A percentile compares a stretch with the other conserved stretches of the same genome.
phyloP scores from a whole-genome alignment of 2,113 vertebrate genomes.

The Phasianus colchicus region DNA sequence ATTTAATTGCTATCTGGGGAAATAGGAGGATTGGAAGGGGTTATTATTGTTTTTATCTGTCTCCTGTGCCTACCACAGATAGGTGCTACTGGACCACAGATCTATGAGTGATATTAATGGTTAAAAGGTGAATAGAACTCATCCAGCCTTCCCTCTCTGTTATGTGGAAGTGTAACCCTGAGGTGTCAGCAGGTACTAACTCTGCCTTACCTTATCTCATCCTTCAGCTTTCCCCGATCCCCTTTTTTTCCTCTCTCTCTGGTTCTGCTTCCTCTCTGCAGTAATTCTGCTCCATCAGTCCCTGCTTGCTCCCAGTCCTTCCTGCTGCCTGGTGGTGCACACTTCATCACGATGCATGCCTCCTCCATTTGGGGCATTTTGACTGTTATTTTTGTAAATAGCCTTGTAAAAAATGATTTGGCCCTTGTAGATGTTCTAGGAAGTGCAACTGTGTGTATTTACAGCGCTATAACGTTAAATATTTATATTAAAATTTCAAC shows the following conservation, averaged over 20 bases:
- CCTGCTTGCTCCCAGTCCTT: not conserved
- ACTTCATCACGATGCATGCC: not conserved
- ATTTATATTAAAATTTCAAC: not conserved
- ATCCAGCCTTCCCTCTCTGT: not conserved
- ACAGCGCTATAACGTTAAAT: not conserved
- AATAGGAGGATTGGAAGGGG: not conserved
- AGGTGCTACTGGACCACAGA: not conserved
- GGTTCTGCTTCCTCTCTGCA: not conserved
- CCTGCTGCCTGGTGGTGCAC: fast-evolving
- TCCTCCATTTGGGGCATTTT: not conserved
- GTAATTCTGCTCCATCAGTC: not conserved
- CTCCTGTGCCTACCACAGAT: not conserved
- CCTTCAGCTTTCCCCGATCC: slow-evolving; percentile 21
- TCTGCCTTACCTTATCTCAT: slow-evolving; percentile 1
- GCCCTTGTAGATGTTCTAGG: not conserved
- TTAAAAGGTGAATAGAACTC: not conserved
- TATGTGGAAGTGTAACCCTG: not conserved
- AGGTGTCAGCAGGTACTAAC: slow-evolving; percentile 20
- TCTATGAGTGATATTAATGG: not conserved
- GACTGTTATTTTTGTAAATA: not conserved
- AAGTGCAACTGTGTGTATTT: not conserved
- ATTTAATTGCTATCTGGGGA: not conserved
- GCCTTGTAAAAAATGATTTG: not conserved
- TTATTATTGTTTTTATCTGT: not conserved
- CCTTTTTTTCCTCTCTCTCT: slow-evolving; percentile 1